Conservation (phyloP, 2,888 invertebrate species). For the Orthosia gracilis region DNA sequence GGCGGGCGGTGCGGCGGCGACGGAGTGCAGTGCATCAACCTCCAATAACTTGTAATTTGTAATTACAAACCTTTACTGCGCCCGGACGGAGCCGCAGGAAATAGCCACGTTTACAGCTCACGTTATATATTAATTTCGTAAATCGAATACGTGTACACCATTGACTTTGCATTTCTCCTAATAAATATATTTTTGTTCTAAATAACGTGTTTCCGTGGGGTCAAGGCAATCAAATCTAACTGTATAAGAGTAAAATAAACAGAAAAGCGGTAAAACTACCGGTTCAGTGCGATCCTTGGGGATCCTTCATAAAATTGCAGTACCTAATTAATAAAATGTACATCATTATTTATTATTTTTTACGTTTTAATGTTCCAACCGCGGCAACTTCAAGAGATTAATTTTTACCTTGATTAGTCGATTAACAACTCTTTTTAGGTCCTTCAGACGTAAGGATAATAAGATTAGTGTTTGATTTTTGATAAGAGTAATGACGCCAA, state of each 20-base stretch:
- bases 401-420: background rate
- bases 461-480: background rate
- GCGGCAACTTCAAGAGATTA: background rate
- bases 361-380: background rate
- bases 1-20: slow-evolving; percentile 67
- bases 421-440: background rate
- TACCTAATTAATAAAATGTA: background rate
- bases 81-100: slow-evolving; percentile 84
- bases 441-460: background rate
- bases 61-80: slow-evolving; percentile 89
- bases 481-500: no score
- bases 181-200: slow-evolving; percentile 30
- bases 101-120: slow-evolving; percentile 83
- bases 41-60: slow-evolving; percentile 89
- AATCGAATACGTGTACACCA: slow-evolving; percentile 73
- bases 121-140: slow-evolving; percentile 81
- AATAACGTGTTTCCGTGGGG: slow-evolving; percentile 1
- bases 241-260: slow-evolving; percentile 9
- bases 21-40: slow-evolving; percentile 87
- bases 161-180: slow-evolving; percentile 61
- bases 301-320: background rate
- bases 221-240: slow-evolving; percentile 13
- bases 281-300: background rate
- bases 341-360: background rate
- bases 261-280: slow-evolving; percentile 3